A percentile compares a stretch with the other conserved stretches of the same genome.
These are phyloP conservation scores for Vanacampus margaritifer DNA, from an alignment of 2,113 vertebrate species.

Conservation along the genomic window DNA sequence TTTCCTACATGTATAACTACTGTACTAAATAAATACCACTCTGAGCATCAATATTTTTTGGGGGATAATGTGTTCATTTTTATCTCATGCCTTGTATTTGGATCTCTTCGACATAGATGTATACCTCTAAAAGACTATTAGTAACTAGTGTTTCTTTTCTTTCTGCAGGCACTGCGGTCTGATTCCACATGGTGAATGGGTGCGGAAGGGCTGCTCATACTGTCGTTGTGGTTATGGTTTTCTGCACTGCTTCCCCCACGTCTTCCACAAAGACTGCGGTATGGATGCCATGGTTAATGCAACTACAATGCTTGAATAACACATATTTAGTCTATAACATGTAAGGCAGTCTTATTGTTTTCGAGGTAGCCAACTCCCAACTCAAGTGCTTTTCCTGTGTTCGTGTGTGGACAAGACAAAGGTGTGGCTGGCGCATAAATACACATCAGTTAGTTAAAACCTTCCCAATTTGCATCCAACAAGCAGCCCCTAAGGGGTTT, in stretches of 20 bases:
- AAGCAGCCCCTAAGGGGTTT: neutral
- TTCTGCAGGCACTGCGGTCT: slow-evolving; percentile 55
- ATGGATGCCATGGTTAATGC: slow-evolving; percentile 45
- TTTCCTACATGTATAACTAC: neutral
- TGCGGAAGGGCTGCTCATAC: slow-evolving; percentile 64
- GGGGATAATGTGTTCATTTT: neutral
- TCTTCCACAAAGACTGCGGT: slow-evolving; percentile 68
- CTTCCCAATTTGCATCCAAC: slow-evolving; percentile 6
- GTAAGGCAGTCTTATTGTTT: neutral
- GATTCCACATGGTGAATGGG: slow-evolving; percentile 61
- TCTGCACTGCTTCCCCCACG: slow-evolving; percentile 65
- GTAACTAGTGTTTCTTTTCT: neutral
- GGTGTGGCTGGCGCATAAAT: neutral
- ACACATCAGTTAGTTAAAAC: neutral
- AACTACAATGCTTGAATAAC: neutral
- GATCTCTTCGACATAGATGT: neutral
- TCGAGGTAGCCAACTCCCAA: neutral
- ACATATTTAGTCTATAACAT: neutral
- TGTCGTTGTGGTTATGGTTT: slow-evolving; percentile 61
- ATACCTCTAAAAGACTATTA: no score
- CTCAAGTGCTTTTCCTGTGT: neutral
- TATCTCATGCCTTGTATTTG: neutral
- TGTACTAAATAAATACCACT: no score
- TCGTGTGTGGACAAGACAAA: neutral
- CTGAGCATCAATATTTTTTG: no score